These are phyloP conservation scores for Muscicapa adusta DNA, from an alignment of 2,113 vertebrate species.

Conservation along the genomic window DNA sequence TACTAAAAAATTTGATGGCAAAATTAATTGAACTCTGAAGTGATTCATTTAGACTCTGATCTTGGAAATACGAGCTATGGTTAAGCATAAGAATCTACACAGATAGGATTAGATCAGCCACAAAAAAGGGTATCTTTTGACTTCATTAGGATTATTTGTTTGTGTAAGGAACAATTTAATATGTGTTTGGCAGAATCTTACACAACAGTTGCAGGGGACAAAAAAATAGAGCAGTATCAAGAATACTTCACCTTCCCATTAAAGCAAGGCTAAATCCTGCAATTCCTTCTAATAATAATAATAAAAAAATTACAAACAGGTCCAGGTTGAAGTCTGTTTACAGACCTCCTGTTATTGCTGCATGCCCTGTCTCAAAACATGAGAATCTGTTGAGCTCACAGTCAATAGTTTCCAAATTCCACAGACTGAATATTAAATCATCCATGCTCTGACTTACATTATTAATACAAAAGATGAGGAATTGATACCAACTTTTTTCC, in stretches of 20 bases:
- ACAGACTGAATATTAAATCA: neutral
- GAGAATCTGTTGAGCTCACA: neutral
- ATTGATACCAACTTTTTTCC: neutral
- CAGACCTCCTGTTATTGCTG: neutral
- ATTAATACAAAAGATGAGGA: neutral
- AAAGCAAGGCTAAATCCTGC: neutral
- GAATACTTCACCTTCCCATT: neutral
- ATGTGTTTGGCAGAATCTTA: neutral
- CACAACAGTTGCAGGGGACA: neutral
- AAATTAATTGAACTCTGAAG: neutral
- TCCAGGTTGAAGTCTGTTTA: neutral
- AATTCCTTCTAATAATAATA: neutral
- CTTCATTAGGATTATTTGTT: neutral
- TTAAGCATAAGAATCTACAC: neutral
- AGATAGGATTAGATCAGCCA: neutral
- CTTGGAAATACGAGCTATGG: neutral
- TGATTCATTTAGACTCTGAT: neutral
- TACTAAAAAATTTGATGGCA: neutral
- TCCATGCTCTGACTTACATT: neutral
- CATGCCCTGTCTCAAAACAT: neutral
- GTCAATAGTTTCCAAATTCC: neutral
- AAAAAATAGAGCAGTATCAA: neutral
- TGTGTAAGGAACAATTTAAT: neutral
- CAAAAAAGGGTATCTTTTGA: neutral
- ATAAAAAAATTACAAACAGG: neutral